Evolutionary conservation across 2,113 vertebrate genomes (phyloP).

Genomic region (Andinoacara biseriatus): DNA sequence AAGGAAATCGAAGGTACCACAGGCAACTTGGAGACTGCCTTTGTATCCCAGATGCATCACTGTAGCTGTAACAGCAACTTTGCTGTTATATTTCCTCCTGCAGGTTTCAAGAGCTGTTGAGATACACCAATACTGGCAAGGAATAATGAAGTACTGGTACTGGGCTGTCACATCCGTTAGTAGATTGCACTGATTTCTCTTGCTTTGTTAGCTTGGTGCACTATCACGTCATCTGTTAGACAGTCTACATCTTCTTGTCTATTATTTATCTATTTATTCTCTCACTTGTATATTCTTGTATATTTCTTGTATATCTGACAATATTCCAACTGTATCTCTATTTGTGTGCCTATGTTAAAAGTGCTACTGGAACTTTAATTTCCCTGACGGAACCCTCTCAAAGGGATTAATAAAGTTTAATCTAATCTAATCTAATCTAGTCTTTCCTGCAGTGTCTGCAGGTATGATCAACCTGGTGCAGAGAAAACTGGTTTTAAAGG

Average conservation of each 20-base stretch:
- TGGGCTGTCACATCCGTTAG: background rate
- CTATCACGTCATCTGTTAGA: no score
- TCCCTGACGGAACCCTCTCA: no score
- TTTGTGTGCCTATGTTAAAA: no score
- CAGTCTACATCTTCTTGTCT: no score
- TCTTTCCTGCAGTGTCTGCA: background rate
- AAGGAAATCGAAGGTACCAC: conserved; percentile 17
- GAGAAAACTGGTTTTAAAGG: background rate
- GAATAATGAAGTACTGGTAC: background rate
- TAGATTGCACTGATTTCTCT: background rate
- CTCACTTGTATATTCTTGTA: no score
- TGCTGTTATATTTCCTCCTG: background rate
- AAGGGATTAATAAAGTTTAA: no score
- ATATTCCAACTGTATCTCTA: no score
- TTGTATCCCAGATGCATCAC: conserved; percentile 25
- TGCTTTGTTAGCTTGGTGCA: background rate
- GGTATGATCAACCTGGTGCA: background rate
- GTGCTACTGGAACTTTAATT: no score
- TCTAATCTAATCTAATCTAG: no score
- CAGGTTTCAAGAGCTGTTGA: background rate
- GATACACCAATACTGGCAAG: background rate
- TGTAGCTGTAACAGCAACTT: background rate
- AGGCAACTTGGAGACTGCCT: conserved; percentile 19
- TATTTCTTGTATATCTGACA: no score
- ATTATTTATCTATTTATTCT: no score